Evolutionary conservation across 2,113 vertebrate species (phyloP), one percentile per base, ranked within the genome.

Genomic region (Prietella phreatophila): DNA sequence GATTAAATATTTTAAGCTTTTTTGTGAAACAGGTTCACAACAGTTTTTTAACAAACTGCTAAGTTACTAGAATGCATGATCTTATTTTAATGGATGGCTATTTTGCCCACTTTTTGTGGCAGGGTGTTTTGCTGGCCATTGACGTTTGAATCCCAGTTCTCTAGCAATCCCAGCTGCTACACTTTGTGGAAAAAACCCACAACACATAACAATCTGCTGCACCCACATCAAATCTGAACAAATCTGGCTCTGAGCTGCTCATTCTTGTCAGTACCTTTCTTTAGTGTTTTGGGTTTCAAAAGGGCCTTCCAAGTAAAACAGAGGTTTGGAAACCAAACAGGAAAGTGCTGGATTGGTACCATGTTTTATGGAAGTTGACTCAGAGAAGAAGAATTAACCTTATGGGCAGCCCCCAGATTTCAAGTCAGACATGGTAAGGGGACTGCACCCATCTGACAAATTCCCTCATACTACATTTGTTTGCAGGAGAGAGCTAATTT

Each of bases 281-380:
- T 27, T 47, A 20, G 63, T 75, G 63, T 67, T 88, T 80, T 63
- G 14, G 20, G 25, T 87, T 83, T 71, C 20, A n/a, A 79, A 86
- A 80, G 75, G 69, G 80, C 81, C 42, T 22, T 88, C 89, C 91
- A 91, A 92, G 81, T 84, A 84, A 90, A 91, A 89, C 86, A 91
- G 73, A 55, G 80, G 60, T 79, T 73, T 88, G 78, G 69, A 80
- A 76, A 65, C 91, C 63, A 82, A 90, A 88, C 87, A 87, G 90
- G 85, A 87, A 88, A 88, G 80, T 14, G 5, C 87, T 87, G 86
- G 85, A 89, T 83, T 86, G 80, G 78, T 55, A 89, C 84, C 86
- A 91, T 30, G 56, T 90, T 90, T 73, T 87, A 69, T 81, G 71
- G 82, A 85, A 83, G 90, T 73, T 90, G 83, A 90, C 76, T 90